These are phyloP conservation scores for Macrophya annulata DNA, from an alignment of 2,888 invertebrate genomes.

Conservation along the genomic window DNA sequence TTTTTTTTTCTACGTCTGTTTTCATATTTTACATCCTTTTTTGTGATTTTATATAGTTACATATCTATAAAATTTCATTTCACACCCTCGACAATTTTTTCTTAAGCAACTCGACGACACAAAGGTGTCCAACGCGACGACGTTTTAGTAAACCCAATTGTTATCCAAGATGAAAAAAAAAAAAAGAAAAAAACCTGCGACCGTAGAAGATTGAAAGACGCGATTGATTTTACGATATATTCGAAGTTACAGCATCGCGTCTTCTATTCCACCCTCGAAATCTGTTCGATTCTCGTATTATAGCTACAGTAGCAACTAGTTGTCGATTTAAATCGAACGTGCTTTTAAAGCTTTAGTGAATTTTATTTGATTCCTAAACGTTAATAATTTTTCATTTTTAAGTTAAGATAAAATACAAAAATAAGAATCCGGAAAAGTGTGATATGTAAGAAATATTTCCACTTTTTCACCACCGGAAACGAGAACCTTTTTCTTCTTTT, in stretches of 20 bases:
- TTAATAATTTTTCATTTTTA: background rate
- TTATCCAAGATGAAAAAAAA: background rate
- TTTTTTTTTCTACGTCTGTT: too few species aligned
- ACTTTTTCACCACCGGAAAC: background rate
- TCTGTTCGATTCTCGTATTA: background rate
- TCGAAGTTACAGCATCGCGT: background rate
- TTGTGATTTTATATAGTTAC: background rate
- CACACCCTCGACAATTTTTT: background rate
- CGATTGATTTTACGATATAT: constrained; percentile 36
- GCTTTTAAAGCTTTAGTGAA: background rate
- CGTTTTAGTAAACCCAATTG: background rate
- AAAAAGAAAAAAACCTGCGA: background rate
- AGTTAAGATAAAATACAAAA: background rate
- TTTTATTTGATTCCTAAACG: background rate
- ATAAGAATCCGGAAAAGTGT: background rate
- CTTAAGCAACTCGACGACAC: background rate
- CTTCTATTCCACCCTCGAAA: background rate
- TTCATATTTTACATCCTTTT: too few species aligned
- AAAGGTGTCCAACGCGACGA: background rate
- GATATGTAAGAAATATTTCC: background rate
- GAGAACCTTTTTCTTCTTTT: background rate
- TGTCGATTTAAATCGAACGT: constrained; percentile 14
- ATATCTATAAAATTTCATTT: background rate
- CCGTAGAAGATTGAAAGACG: constrained; percentile 13
- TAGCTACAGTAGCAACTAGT: background rate